Base-by-base conservation (phyloP, 2,797 vertebrate species). In the Valencia hispanica region DNA sequence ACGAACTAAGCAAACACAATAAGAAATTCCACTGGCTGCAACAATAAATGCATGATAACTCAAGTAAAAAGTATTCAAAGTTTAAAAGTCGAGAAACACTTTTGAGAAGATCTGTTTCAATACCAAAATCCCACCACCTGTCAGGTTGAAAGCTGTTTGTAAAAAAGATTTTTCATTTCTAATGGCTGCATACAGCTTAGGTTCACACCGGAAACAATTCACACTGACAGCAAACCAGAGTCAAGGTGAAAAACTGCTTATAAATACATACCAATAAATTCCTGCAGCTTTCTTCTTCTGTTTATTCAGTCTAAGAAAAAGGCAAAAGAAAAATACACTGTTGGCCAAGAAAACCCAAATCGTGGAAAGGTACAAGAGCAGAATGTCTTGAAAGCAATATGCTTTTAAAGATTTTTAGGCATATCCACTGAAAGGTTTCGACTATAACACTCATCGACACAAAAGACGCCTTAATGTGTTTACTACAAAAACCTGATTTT, bases 1-100 rank as follows among this genome's bases (percentile, higher is more conserved):
- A 66, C 65, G 48, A 70, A 66, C 70, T 45, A 45, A 69, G 14
- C 50, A 78, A 80, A 73, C 51, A 73, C 17, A 73, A 53, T 34
- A 45, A 6, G 0, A 71, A 45, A 32, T 73, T 72, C 5, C 47
- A 14, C 5, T 51, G 20, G 5, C 59, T 69, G 34, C 22, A 74
- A 34, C 55, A 17, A 70, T 47, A 69, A 69, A 47, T 27, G n/a
- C 11, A 63, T 27, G 0, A n/a, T 34, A 66, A 48, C 45, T 11
- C 25, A 51, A 72, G n/a, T 47, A 75, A 53, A 69, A 72, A 66
- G 72, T 65, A 47, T 25, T 72, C 2, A 36, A 10, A 51, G 61
- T 68, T 41, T 25, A 30, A 36, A 14, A 51, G 61, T 68, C 25
- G 15, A 50, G 25, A 36, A 53, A 47, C 34, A 65, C 10, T 34